Conservation (phyloP, 2,797 vertebrate species). For the Cyprinella venusta region DNA sequence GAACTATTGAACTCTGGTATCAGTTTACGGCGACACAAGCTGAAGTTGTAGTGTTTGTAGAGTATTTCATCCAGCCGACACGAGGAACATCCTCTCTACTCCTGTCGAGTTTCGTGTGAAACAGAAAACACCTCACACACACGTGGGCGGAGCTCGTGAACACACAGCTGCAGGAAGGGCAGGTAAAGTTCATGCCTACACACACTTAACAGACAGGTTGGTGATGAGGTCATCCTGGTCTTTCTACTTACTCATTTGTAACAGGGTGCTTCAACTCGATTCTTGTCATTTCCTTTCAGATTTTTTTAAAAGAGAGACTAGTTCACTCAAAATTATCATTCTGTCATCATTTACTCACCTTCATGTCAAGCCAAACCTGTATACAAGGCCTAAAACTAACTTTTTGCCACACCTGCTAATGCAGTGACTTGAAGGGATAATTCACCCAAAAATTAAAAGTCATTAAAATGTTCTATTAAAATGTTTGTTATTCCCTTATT, state of each 20-base stretch:
- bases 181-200: background rate
- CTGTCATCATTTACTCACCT: background rate
- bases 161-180: constrained; percentile 4
- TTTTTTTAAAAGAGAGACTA: background rate
- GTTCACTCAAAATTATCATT: background rate
- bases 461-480: no score
- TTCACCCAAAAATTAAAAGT: no score
- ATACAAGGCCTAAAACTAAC: no score
- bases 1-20: background rate
- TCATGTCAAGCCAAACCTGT: no score
- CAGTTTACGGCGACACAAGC: background rate
- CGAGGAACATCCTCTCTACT: constrained; percentile 19
- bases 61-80: background rate
- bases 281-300: background rate
- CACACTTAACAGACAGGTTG: background rate
- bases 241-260: background rate
- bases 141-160: constrained; percentile 21
- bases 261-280: background rate
- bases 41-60: background rate
- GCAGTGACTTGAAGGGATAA: no score
- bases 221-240: background rate
- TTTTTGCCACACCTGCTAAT: no score
- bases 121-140: background rate
- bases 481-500: no score
- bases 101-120: constrained; percentile 30